Evolutionary conservation across 2,113 vertebrate species (phyloP).

Genomic region (Hemicordylus capensis): DNA sequence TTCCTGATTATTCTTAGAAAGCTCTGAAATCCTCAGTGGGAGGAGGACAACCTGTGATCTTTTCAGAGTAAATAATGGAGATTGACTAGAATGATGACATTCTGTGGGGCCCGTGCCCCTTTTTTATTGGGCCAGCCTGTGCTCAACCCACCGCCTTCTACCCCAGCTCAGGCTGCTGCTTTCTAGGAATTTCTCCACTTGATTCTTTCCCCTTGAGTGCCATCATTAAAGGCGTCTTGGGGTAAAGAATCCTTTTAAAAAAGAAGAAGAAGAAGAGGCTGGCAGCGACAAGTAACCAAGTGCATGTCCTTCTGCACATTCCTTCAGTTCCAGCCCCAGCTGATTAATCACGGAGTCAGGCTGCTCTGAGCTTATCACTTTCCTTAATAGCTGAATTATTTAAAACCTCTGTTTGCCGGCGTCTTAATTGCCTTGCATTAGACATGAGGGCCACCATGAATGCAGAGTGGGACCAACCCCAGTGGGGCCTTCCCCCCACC

Average conservation of each 20-base stretch:
- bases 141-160: neutral
- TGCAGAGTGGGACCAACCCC: constrained; percentile 62
- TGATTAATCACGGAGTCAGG: constrained; percentile 76
- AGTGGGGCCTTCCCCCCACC: neutral
- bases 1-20: neutral
- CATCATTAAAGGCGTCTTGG: neutral
- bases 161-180: neutral
- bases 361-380: constrained; percentile 77
- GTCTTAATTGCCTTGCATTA: constrained; percentile 80
- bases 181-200: neutral
- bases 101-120: too few species aligned
- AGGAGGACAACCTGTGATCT: neutral
- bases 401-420: constrained; percentile 65
- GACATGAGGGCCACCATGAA: constrained; percentile 62
- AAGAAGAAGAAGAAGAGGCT: neutral
- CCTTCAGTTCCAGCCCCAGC: constrained; percentile 51
- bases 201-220: neutral
- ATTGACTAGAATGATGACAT: neutral
- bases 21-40: neutral
- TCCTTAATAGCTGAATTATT: constrained; percentile 82
- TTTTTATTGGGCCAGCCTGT: neutral
- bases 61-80: neutral
- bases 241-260: neutral
- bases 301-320: rapidly evolving
- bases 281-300: neutral